Evolutionary conservation across 1,140 invertebrate species (phyloP).

Genomic region (Apis dorsata): DNA sequence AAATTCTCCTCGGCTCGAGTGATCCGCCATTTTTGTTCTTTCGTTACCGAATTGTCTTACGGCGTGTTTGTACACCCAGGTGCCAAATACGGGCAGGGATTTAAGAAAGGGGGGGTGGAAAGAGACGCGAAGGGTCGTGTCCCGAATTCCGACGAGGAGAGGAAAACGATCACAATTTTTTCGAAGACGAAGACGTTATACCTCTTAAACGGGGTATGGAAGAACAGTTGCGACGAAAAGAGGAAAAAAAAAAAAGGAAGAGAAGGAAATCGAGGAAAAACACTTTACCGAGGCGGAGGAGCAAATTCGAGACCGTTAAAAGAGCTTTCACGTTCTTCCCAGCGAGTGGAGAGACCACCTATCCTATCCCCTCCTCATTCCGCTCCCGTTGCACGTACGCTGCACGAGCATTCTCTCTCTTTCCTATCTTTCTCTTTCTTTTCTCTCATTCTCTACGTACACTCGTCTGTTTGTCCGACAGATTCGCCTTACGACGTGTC

Average conservation of each 20-base stretch:
- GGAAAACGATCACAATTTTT: neutral
- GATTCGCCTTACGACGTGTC: slow-evolving; percentile 96
- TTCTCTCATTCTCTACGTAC: neutral
- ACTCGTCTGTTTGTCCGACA: slow-evolving; percentile 73
- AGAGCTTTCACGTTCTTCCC: neutral
- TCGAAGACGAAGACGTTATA: neutral
- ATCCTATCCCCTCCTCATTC: neutral
- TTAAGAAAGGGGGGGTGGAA: neutral
- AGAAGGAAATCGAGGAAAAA: neutral
- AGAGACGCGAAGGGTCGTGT: neutral
- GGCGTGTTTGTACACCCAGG: neutral
- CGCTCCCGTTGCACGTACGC: slow-evolving; percentile 31
- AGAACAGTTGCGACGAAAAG: neutral
- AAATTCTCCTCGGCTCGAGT: neutral
- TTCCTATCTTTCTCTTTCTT: neutral
- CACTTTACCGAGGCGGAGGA: neutral
- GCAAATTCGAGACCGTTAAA: neutral
- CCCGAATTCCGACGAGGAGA: neutral
- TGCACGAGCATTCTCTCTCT: neutral
- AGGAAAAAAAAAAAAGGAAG: neutral
- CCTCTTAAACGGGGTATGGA: neutral
- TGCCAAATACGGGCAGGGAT: neutral
- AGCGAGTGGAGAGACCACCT: neutral
- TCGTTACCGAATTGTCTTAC: neutral
- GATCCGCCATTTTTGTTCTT: neutral